These are phyloP conservation scores for Ophion costatus DNA, from an alignment of 2,888 invertebrate genomes.

Conservation along the genomic window DNA sequence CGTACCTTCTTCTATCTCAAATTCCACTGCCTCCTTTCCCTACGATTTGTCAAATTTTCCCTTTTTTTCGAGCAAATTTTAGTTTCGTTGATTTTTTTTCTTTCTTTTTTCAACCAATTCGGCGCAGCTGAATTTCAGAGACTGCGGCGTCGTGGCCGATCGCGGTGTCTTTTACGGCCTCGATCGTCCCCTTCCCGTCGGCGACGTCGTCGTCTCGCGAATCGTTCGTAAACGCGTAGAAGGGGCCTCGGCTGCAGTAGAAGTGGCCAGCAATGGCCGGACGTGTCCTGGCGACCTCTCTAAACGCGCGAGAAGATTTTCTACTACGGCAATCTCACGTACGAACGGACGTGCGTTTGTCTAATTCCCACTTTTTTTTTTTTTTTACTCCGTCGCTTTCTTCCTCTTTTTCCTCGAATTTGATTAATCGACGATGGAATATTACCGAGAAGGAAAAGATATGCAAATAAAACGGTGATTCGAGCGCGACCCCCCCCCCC, in stretches of 20 bases:
- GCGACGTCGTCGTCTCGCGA: slow-evolving; percentile 3
- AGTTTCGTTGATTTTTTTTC: background rate
- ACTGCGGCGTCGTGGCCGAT: slow-evolving; percentile 73
- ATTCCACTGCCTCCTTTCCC: background rate
- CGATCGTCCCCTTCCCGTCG: slow-evolving; percentile 66
- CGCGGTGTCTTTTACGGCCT: slow-evolving; percentile 75
- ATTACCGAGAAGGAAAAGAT: background rate
- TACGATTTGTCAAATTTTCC: slow-evolving; percentile 2
- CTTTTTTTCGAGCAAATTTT: background rate
- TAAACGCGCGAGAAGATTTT: background rate
- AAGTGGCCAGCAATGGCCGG: slow-evolving; percentile 25
- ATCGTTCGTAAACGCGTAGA: background rate
- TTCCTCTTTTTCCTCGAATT: background rate
- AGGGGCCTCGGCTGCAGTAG: slow-evolving; percentile 10
- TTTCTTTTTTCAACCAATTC: slow-evolving; percentile 52
- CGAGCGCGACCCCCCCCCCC: no score
- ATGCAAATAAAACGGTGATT: background rate
- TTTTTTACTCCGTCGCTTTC: no score
- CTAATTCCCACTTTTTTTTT: no score
- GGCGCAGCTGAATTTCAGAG: slow-evolving; percentile 61
- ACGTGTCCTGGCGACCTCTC: slow-evolving; percentile 41
- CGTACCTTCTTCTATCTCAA: background rate
- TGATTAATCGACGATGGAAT: background rate
- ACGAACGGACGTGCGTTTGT: no score
- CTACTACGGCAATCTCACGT: no score